Evolutionary conservation across 2,888 invertebrate species (phyloP).

Genomic region (Resseliella maxima): DNA sequence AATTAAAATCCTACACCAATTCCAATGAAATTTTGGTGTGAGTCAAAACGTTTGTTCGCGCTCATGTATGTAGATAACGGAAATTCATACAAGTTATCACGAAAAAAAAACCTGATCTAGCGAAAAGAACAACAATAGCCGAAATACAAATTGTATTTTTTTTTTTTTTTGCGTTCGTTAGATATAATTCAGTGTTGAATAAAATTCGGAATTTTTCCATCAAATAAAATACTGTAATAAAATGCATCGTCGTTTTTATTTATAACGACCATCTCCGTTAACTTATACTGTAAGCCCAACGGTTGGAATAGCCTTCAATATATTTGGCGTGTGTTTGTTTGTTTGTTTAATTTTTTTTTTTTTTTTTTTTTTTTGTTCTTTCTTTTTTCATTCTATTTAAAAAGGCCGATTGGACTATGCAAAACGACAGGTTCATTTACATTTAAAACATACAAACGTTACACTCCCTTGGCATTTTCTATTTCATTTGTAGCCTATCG

Average conservation of each 20-base stretch:
- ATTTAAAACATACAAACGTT: background rate
- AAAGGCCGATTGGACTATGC: background rate
- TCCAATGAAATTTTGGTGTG: background rate
- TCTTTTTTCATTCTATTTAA: background rate
- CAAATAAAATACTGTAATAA: slow-evolving; percentile 29
- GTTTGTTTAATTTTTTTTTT: background rate
- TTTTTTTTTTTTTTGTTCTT: background rate
- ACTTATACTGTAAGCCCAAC: background rate
- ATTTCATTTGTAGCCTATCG: background rate
- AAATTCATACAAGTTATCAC: background rate
- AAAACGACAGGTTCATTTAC: slow-evolving; percentile 50
- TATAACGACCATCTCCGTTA: background rate
- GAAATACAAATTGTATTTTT: background rate
- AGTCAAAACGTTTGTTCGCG: background rate
- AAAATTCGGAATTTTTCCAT: background rate
- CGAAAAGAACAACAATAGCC: slow-evolving; percentile 6
- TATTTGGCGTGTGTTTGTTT: background rate
- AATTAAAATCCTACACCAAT: slow-evolving; percentile 26
- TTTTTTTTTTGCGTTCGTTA: background rate
- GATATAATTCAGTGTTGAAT: background rate
- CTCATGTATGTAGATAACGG: background rate
- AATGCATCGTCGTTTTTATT: slow-evolving; percentile 32
- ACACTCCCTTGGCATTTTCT: background rate
- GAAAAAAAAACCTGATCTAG: background rate
- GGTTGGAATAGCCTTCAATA: background rate